phyloP scores from a whole-genome alignment of 2,113 vertebrate species.

The Lepus americanus region DNA sequence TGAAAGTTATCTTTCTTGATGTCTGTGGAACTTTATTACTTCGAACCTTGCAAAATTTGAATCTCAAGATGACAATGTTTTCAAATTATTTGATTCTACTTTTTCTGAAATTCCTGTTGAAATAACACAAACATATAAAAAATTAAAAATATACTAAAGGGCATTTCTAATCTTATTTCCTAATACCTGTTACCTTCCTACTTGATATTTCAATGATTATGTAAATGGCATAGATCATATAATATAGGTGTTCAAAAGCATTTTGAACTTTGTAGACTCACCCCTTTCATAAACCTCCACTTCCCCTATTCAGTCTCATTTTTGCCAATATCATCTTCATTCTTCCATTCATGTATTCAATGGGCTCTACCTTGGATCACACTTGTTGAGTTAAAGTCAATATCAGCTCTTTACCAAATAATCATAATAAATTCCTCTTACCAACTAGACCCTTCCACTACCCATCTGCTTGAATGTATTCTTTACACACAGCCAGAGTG shows the following conservation, averaged over 20 bases:
- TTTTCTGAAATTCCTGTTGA: neutral
- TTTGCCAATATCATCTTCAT: neutral
- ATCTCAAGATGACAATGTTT: neutral
- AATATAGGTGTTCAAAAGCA: neutral
- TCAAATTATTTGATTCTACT: neutral
- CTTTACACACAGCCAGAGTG: neutral
- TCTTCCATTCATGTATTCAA: neutral
- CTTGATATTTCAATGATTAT: neutral
- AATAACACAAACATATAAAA: neutral
- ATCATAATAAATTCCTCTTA: neutral
- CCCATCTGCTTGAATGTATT: neutral
- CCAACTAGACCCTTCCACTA: neutral
- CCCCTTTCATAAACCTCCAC: neutral
- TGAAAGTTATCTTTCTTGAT: constrained; percentile 15
- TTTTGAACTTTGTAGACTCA: neutral
- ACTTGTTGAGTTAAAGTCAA: neutral
- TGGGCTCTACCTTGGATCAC: neutral
- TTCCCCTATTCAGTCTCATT: neutral
- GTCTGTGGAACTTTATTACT: neutral
- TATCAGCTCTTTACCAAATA: neutral
- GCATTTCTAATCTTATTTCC: neutral
- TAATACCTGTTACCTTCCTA: too few species aligned
- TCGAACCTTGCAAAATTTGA: neutral
- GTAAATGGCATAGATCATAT: neutral
- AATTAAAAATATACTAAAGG: neutral